Evolutionary conservation across 1,140 invertebrate species (phyloP).

Genomic region (Zelostemma sp.): DNA sequence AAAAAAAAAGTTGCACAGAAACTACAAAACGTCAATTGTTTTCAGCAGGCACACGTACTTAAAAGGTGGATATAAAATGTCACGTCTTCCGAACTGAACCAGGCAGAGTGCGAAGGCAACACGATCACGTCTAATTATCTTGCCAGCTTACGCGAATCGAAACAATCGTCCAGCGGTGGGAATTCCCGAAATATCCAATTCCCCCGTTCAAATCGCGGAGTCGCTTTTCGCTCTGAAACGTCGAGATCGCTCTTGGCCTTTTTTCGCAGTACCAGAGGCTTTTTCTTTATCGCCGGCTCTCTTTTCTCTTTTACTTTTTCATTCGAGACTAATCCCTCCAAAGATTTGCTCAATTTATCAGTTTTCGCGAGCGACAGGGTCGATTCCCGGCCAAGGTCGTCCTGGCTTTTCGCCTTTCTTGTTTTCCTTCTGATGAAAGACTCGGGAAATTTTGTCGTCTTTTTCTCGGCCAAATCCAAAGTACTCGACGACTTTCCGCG

Average conservation of each 20-base stretch:
- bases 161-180: conserved; percentile 43
- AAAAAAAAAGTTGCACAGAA: conserved; percentile 35
- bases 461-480: conserved; percentile 6
- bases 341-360: conserved; percentile 38
- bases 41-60: conserved; percentile 52
- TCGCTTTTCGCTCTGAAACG: conserved; percentile 52
- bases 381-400: conserved; percentile 29
- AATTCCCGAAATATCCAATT: conserved; percentile 54
- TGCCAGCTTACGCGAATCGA: conserved; percentile 62
- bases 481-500: conserved; percentile 6
- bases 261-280: conserved; percentile 35
- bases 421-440: conserved; percentile 51
- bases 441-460: conserved; percentile 49
- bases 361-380: conserved; percentile 28
- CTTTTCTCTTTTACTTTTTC: conserved; percentile 10
- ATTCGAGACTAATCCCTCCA: conserved; percentile 36
- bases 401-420: conserved; percentile 49
- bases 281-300: conserved; percentile 43
- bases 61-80: conserved; percentile 52
- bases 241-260: conserved; percentile 57
- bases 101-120: conserved; percentile 59
- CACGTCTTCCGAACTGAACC: conserved; percentile 58
- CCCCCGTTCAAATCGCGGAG: conserved; percentile 49
- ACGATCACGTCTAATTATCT: conserved; percentile 59
- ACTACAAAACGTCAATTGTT: conserved; percentile 42